phyloP scores from a whole-genome alignment of 2,113 vertebrate genomes.

The Actenoides lindsayi region DNA sequence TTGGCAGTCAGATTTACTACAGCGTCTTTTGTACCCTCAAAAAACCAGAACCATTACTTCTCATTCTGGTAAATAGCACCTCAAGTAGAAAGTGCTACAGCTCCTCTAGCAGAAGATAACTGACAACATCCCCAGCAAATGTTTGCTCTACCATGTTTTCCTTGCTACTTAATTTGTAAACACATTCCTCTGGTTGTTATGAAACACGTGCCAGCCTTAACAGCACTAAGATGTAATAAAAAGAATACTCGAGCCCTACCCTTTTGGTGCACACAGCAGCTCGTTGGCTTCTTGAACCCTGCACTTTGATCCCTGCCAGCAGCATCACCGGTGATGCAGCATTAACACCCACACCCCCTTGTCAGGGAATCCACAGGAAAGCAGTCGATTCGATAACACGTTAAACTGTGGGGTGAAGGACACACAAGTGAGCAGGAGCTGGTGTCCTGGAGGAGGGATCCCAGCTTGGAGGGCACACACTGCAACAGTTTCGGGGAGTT shows the following conservation, averaged over 20 bases:
- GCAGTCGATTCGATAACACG: not conserved
- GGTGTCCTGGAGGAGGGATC: not conserved
- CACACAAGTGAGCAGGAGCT: not conserved
- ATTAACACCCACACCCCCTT: not conserved
- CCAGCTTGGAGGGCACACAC: not conserved
- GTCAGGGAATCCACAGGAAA: not conserved
- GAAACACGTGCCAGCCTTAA: conserved; percentile 14
- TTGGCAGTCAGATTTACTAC: not conserved
- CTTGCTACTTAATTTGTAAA: not conserved
- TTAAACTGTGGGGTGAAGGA: not conserved
- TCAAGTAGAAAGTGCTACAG: not conserved
- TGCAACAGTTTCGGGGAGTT: not conserved
- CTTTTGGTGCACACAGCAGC: not conserved
- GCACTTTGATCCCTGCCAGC: not conserved
- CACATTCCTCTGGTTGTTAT: conserved; percentile 23
- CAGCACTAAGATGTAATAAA: not conserved
- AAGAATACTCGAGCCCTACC: not conserved
- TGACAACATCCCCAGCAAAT: not conserved
- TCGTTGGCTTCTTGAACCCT: not conserved
- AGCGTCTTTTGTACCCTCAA: not conserved
- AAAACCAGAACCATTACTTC: not conserved
- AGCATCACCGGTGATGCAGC: not conserved
- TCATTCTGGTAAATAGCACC: not conserved
- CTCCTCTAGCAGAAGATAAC: not conserved
- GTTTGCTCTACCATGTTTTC: not conserved